Evolutionary conservation across 2,797 vertebrate species (phyloP), one percentile per base, ranked within the genome.

Genomic region (Onychomys leucogaster): DNA sequence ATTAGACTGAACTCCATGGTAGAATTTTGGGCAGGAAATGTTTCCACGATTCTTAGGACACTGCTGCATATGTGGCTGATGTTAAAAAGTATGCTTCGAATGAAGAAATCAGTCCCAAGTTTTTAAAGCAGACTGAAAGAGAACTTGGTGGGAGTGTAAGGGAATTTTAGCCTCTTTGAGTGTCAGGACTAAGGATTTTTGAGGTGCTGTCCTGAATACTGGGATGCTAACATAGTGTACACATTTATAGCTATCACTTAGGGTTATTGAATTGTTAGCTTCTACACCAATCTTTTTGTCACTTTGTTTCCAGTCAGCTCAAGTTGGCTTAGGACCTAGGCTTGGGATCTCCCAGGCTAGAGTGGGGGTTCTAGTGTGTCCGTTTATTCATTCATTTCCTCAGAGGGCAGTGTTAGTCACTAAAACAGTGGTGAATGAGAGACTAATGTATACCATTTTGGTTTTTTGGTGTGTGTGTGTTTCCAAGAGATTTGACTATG

Each of bases 31-130:
- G 41, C 2, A 27, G 52, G 52, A 88, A 55, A 59, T 57, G 32
- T 90, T 91, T 87, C 85, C 49, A 57, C 77, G 41, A 23, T 65
- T 96, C 61, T 85, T 80, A 76, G 82, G 93, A 59, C 52, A 78
- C 80, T 78, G 34, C 73, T 49, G 8, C 80, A 59, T 41, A 21
- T 73, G 55, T 90, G 75, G 71, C 88, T 77, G 32, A 95, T 82
- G 61, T 94, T 96, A 75, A 89, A 27, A 95, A 90, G n/a, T 85
- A 4, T 78, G 21, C 49, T 73, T 78, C 63, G 37, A 89, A 57
- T 80, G 61, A 67, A 89, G 59, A 67, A 82, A 82, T 80, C 19
- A 27, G 41, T 67, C 43, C 52, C 41, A 32, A 92, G 55, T 73
- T 88, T 91, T 96, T 86, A 23, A 67, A 76, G 17, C n/a, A 46